These are phyloP conservation scores for Zaprionus taronus DNA, from an alignment of 1,140 invertebrate genomes.

Conservation along the genomic window DNA sequence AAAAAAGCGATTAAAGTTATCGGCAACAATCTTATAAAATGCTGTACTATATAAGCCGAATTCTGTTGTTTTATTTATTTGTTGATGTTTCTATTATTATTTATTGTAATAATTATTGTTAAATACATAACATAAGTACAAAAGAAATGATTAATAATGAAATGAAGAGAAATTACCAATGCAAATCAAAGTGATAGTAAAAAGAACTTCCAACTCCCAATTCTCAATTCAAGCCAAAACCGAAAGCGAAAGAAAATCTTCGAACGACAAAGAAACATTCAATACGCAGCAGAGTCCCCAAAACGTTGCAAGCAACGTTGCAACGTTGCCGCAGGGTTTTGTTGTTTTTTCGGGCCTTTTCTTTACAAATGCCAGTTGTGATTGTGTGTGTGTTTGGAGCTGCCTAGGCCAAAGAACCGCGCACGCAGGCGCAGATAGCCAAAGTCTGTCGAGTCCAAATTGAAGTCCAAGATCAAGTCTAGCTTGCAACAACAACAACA, in stretches of 20 bases:
- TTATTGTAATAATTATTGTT: constrained; percentile 53
- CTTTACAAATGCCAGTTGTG: constrained; percentile 39
- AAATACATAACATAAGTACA: constrained; percentile 24
- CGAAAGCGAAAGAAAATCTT: constrained; percentile 32
- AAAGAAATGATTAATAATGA: constrained; percentile 40
- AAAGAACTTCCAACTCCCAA: not conserved
- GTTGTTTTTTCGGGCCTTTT: constrained; percentile 24
- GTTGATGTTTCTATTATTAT: constrained; percentile 27
- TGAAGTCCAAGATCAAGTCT: constrained; percentile 71
- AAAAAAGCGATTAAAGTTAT: too few relatives aligned
- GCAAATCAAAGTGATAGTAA: constrained; percentile 27
- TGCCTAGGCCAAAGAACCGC: constrained; percentile 58
- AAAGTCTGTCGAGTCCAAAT: constrained; percentile 47
- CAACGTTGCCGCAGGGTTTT: not conserved
- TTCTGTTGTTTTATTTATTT: not conserved
- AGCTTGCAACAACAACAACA: constrained; percentile 37
- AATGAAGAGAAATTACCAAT: constrained; percentile 42
- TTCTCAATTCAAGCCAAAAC: not conserved
- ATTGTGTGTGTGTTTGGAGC: constrained; percentile 1
- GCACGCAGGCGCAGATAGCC: constrained; percentile 46
- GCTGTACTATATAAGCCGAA: too few relatives aligned
- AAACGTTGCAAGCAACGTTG: constrained; percentile 6
- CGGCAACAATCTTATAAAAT: too few relatives aligned
- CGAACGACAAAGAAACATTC: not conserved
- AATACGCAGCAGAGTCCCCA: constrained; percentile 30